A percentile compares a stretch with the other conserved stretches of the same genome.
Evolutionary conservation across 1,140 invertebrate species (phyloP).

Genomic region (Bombus soroeensis): DNA sequence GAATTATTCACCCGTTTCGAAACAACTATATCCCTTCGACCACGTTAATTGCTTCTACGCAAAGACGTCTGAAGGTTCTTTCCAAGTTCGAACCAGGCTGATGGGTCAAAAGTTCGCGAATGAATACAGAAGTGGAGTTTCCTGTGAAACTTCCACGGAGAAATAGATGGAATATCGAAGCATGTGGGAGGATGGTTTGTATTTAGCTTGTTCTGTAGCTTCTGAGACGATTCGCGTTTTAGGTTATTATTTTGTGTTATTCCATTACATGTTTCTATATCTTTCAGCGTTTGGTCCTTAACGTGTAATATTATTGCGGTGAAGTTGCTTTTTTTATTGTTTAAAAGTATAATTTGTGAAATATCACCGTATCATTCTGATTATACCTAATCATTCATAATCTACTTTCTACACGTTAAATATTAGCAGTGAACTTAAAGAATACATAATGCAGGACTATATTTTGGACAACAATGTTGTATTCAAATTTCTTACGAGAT

Average conservation of each 20-base stretch:
- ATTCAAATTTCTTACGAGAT: too few relatives aligned
- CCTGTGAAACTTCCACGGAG: not conserved
- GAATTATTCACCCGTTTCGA: slow-evolving; percentile 16
- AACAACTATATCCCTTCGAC: not conserved
- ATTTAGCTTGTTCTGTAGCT: not conserved
- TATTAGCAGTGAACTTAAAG: too few relatives aligned
- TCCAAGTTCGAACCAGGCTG: not conserved
- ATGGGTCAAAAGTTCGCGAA: not conserved
- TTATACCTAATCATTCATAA: too few relatives aligned
- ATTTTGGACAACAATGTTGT: too few relatives aligned
- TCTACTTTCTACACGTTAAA: too few relatives aligned
- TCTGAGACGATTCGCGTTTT: too few relatives aligned
- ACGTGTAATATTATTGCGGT: not conserved
- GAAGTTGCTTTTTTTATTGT: not conserved
- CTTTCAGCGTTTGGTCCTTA: not conserved
- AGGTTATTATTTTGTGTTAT: not conserved
- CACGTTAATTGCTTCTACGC: not conserved
- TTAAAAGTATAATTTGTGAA: too few relatives aligned
- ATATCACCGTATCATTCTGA: too few relatives aligned
- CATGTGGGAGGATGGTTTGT: not conserved
- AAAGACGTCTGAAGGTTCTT: not conserved
- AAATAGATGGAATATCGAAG: not conserved
- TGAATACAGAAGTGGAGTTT: not conserved
- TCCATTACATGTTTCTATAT: not conserved
- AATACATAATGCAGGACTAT: too few relatives aligned